Base-by-base conservation (phyloP, 1,140 invertebrate genomes). In the Himalopsyche phryganea region DNA sequence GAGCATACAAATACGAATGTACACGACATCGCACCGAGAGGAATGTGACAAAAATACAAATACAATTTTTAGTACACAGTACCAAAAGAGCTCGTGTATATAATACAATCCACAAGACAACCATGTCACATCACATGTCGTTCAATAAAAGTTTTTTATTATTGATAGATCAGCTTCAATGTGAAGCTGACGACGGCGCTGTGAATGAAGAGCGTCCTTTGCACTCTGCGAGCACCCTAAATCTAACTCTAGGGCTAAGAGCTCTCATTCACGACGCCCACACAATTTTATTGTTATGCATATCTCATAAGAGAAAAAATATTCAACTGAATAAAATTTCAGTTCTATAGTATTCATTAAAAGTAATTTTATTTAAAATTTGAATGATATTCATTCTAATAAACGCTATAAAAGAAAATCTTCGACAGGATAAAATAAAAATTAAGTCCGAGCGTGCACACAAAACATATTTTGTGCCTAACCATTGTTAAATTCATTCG, bases 11-110 rank as follows among this genome's bases (percentile, higher is more conserved):
- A 58, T 48, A 54, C 40, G 20, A 48, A 50, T 54, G 54, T 50
- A 58, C 46, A 46, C 51, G 46, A 50, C 40, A 49, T 46, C 56
- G 50, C 60, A 62, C 54, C 40, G 52, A 36, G 50, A 54, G 61
- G 57, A 63, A 56, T 63, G 61, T 63, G 61, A 48, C 48, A 58
- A 57, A 60, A 63, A 28, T 63, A 63, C 61, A 63, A 63, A 60
- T 58, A 50, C 54, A 58, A 63, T 53, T 48, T 57, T 58, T 58
- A 59, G 63, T 65, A 65, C 63, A 65, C 55, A 56, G 63, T 65
- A 65, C 63, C 56, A 65, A 65, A 65, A 53, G 33, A 53, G 58
- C 55, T 58, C 55, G 60, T 58, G 63, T 59, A 65, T 65, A 58
- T 61, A 61, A 65, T 64, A 64, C 60, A 65, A 60, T 50, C 54